Evolutionary conservation across 1,140 invertebrate species (phyloP), one percentile per base, ranked within the genome.

Genomic region (Hylaeus volcanicus): DNA sequence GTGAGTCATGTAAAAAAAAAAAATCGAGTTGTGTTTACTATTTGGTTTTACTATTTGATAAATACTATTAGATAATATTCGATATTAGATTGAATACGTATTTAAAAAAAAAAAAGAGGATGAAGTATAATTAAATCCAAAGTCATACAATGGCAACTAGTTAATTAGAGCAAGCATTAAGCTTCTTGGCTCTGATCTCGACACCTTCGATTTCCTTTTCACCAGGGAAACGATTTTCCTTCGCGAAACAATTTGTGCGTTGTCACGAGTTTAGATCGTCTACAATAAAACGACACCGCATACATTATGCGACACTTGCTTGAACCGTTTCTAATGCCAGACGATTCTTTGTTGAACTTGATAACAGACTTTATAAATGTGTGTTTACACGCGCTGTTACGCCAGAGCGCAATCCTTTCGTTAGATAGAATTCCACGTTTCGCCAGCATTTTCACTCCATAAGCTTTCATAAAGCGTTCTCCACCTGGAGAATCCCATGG

Each of bases 221-320:
- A 0, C 6, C 39, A 5, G 14, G 8, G 5, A 6, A 41, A 56
- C 63, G 26, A 0, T 55, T 74, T 55, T 3, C 37, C 45, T 11
- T 37, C 12, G 37, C 48, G 12, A 14, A 48, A 51, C 45, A 48
- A 12, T 66, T 66, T 1, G 4, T 37, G 41, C 41, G 45, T 76
- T 41, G n/a, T n/a, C n/a, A 45, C 53, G 14, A 58, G 8, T 41
- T 5, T 60, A 69, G 58, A 69, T 48, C 74, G 43, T 56, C 5
- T 5, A 43, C 12, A 41, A 41, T 37, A n/a, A 76, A 69, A 48
- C 8, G 41, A 3, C 51, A 15, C 11, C 37, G 64, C 53, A 60
- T 69, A 76, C 56, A 64, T 69, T 76, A 76, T 14, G 53, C 26
- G 64, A 65, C 74, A 43, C 14, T 37, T 51, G 39, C n/a, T 26